These are phyloP conservation scores for Piprites chloris DNA, from an alignment of 2,113 vertebrate genomes.

Conservation along the genomic window DNA sequence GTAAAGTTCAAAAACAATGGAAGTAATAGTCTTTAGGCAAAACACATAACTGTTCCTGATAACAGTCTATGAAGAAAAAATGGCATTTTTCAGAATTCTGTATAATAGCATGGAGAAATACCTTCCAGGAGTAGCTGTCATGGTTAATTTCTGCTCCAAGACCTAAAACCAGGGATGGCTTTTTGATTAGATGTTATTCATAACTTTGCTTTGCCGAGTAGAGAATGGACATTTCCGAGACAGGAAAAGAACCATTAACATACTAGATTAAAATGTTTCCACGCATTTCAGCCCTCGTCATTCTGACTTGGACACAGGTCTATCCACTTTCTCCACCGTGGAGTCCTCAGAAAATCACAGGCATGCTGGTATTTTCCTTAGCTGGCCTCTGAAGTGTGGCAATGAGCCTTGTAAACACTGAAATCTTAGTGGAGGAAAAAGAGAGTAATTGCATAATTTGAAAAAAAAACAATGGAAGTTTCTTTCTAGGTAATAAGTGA, in stretches of 20 bases:
- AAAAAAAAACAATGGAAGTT: neutral
- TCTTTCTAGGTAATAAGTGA: neutral
- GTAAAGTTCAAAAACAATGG: conserved; percentile 52
- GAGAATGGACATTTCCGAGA: neutral
- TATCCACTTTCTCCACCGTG: neutral
- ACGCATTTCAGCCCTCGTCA: neutral
- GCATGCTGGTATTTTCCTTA: neutral
- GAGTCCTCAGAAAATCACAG: neutral
- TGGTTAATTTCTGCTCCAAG: neutral
- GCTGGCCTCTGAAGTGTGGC: neutral
- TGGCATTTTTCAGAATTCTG: conserved; percentile 18
- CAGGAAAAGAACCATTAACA: conserved; percentile 3
- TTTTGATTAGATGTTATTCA: neutral
- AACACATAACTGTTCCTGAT: conserved; percentile 6
- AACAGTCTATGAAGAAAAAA: neutral
- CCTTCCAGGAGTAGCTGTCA: conserved; percentile 10
- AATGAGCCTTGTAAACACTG: neutral
- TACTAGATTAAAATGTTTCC: conserved; percentile 27
- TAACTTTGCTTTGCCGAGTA: neutral
- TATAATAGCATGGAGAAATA: conserved; percentile 24
- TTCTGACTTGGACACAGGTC: conserved; percentile 4
- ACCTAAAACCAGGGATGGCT: neutral
- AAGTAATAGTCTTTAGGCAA: conserved; percentile 36
- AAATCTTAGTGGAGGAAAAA: neutral
- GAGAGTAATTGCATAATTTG: neutral